Base-by-base conservation (phyloP, 2,888 invertebrate species). In the Caenorhabditis sp. region DNA sequence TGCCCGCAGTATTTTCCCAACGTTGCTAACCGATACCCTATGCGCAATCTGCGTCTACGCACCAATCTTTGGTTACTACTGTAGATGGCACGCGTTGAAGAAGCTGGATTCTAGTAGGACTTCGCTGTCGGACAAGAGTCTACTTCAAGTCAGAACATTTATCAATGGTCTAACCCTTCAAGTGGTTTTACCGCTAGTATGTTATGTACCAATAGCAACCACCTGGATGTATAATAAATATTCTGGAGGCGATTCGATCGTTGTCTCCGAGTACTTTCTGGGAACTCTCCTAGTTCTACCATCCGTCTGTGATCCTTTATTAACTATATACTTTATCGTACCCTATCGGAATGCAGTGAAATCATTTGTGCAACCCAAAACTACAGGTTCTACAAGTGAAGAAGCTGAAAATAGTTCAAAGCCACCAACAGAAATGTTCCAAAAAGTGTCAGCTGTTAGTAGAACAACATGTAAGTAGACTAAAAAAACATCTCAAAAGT, bases 111-210 rank as follows among this genome's bases (percentile, higher is more conserved):
- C n/a, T 10, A 64, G 36, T 10, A 17, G n/a, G 10, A 53, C 36
- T 17, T 59, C 65, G 1, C 25, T 65, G 12, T 70, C 70, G 0
- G 31, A 8, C 8, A 52, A 57, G 1, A 61, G 58, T 58, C 27
- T 61, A 2, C 4, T 20, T 14, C 64, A 64, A 53, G 61, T 70
- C 21, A 23, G 53, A 25, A 50, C 65, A 25, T 21, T 70, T 20
- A 54, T 31, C 25, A 60, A 70, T 61, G 70, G 70, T 26, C 63
- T 70, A 0, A 63, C 54, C 23, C 62, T 70, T 25, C 70, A 70
- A 67, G 43, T 70, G 0, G 36, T 66, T 17, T 31, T 67, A 0
- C 70, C 70, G 0, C 26, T 63, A 1, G 49, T 38, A 21, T 70
- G 70, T 38, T 70, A 70, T 38, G 63, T 67, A 2, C 70, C 70